Base-by-base conservation (phyloP, 2,113 vertebrate species). In the Aspidoscelis tigris region DNA sequence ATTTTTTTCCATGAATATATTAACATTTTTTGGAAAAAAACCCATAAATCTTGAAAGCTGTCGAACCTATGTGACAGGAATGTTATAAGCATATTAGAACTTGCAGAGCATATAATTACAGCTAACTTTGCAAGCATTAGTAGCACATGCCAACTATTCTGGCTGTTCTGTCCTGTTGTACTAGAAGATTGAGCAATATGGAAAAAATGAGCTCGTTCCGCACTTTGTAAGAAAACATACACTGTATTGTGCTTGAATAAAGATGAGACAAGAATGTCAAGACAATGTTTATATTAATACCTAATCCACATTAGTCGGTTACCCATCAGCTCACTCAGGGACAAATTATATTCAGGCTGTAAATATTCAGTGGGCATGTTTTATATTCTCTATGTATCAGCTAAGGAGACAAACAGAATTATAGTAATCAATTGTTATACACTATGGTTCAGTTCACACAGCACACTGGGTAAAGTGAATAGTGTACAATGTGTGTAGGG, bases 241-340 rank as follows among this genome's bases (percentile, higher is more conserved):
- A 33, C 33, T 33, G 33, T 3, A 0, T 43, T 2, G 18, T 80
- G 18, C 6, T 47, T 80, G 58, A 69, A 14, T 20, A 72, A 22
- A 69, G 73, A 5, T 78, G 71, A 33, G 20, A 66, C 1, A 80
- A 2, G 24, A 24, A 74, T 81, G 44, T 76, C 26, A 0, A 58
- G 0, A 8, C 43, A 58, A 55, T 3, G 1, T 43, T 16, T 71
- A 55, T 11, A 7, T 10, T 0, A 0, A 12, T 78, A 83, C 14
- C 55, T 58, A 58, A 12, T 58, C 47, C 47, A 50, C 47, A 50
- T 6, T 58, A 58, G 55, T 58, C 55, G 7, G 55, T 58, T 58
- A 58, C 55, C 55, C 55, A 58, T 58, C 55, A 50, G 8, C 47
- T 50, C 47, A 50, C 47, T 50, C 47, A 58, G 55, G 14, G 14